Evolutionary conservation across 2,888 invertebrate genomes (phyloP), one percentile per base, ranked within the genome.

Genomic region (Tetragnatha montana): DNA sequence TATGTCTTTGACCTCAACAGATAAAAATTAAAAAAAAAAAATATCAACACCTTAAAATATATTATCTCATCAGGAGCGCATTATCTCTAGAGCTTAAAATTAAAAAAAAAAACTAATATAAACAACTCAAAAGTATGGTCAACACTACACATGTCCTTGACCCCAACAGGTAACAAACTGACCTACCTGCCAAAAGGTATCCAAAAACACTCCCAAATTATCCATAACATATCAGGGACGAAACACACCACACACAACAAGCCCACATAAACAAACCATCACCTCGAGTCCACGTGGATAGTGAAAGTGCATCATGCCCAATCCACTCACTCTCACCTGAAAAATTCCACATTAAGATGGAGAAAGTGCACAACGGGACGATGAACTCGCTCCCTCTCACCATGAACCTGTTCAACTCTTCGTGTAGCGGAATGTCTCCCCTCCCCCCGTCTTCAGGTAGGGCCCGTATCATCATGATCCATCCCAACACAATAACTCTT

Each of bases 381-480:
- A 84, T 85, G 89, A 89, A 89, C 89, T 81, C 78, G 1, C 35
- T 81, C 75, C 74, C 68, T n/a, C n/a, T n/a, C 71, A 70, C 51
- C 50, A 80, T 85, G 85, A 89, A 85, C 89, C 85, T 85, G 85
- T 89, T 85, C 76, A 88, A 82, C 82, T 85, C 89, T 84, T 76
- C 80, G 78, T 85, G 81, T 78, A 85, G 89, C 85, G 85, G 89
- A 89, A 89, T 89, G 85, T 35, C 80, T 73, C 79, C 47, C 71
- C 75, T 60, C 75, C 85, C 85, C 89, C 89, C 85, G 14, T 17
- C 60, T 60, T 81, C 87, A 76, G 76, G 87, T 82, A 76, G 78
- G 87, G 81, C 70, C 68, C 51, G 49, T 70, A 71, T 69, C 35
- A 35, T n/a, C n/a, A 70, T 81, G 49, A 47, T 74, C 74, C 70